phyloP scores from a whole-genome alignment of 2,888 invertebrate species.

The Anodontia alba region DNA sequence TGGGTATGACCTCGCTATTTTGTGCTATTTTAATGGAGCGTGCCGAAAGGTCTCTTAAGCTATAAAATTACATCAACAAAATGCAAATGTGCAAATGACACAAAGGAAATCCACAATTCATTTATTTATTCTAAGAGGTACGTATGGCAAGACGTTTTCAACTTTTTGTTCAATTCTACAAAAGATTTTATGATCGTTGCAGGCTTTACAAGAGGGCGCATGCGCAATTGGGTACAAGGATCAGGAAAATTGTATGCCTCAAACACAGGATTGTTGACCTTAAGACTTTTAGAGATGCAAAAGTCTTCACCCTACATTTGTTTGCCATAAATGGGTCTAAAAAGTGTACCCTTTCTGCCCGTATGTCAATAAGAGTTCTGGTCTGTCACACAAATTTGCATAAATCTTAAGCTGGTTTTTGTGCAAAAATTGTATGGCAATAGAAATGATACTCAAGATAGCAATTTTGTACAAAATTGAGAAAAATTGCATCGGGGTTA shows the following conservation, averaged over 20 bases:
- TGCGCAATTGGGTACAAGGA: not conserved
- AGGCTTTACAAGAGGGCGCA: not conserved
- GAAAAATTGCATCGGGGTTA: not conserved
- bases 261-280: slow-evolving; percentile 1
- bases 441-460: not conserved
- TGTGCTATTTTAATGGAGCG: slow-evolving; percentile 7
- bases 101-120: slow-evolving; percentile 1
- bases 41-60: not conserved
- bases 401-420: not conserved
- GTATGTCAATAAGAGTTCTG: not conserved
- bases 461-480: not conserved
- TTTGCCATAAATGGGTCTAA: not conserved
- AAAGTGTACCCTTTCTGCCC: not conserved
- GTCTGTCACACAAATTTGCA: slow-evolving; percentile 1
- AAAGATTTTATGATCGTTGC: slow-evolving; percentile 10
- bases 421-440: not conserved
- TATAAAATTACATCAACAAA: slow-evolving; percentile 14
- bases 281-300: not conserved
- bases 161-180: not conserved
- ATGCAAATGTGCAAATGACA: slow-evolving; percentile 14
- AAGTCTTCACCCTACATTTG: not conserved
- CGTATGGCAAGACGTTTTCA: slow-evolving; percentile 1
- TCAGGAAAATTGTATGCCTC: slow-evolving; percentile 2
- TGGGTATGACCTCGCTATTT: not conserved
- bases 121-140: slow-evolving; percentile 11